Conservation (phyloP, 1,140 invertebrate species). For the Habropoda laboriosa region DNA sequence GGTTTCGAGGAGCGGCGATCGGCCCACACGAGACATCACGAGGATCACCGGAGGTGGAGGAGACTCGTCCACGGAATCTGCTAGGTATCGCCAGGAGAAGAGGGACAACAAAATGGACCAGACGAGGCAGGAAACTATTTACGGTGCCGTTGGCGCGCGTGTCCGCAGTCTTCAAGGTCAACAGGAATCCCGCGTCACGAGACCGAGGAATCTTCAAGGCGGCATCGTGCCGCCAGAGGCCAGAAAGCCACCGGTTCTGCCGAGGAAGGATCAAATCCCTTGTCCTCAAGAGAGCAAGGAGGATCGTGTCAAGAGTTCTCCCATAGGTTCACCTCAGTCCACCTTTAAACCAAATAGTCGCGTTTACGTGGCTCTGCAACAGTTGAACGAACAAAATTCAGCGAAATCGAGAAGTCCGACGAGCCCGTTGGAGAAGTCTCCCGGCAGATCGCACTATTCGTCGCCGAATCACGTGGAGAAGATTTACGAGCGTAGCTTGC, state of each 20-base stretch:
- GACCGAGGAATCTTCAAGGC: constrained; percentile 34
- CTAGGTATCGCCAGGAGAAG: constrained; percentile 31
- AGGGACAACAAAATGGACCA: constrained; percentile 34
- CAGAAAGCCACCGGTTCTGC: constrained; percentile 35
- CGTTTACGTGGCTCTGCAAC: constrained; percentile 50
- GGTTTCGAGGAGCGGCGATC: constrained; percentile 40
- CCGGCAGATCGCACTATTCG: constrained; percentile 56
- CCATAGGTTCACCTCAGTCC: constrained; percentile 41
- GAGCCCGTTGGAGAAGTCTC: not conserved
- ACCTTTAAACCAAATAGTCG: constrained; percentile 67
- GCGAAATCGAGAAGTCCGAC: constrained; percentile 21
- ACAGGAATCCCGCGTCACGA: constrained; percentile 40
- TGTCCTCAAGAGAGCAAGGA: not conserved
- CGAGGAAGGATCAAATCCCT: constrained; percentile 19
- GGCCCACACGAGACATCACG: constrained; percentile 29
- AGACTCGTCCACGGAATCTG: not conserved
- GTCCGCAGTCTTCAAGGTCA: constrained; percentile 56
- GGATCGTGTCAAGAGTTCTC: not conserved
- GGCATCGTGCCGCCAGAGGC: constrained; percentile 17
- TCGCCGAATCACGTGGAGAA: constrained; percentile 68
- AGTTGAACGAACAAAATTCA: constrained; percentile 55
- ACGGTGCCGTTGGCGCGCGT: constrained; percentile 54
- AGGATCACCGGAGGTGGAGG: constrained; percentile 15
- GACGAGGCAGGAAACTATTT: constrained; percentile 39
- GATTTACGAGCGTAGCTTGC: constrained; percentile 70